These are phyloP conservation scores for Dascillus cervinus DNA, from an alignment of 2,888 invertebrate species.

Conservation along the genomic window DNA sequence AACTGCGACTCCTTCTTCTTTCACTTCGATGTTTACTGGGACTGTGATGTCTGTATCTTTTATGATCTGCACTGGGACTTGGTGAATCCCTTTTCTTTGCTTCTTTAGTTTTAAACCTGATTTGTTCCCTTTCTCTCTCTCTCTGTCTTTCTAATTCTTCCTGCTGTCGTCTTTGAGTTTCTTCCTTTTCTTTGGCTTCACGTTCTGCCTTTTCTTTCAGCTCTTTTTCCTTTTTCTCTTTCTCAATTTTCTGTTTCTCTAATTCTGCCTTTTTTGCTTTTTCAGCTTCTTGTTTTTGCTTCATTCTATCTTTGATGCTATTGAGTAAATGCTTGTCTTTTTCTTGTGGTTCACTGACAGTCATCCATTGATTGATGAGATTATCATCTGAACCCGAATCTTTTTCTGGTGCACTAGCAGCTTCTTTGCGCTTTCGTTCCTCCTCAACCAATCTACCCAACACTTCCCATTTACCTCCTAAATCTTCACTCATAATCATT, in stretches of 20 bases:
- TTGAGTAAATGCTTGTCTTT: slow-evolving; percentile 46
- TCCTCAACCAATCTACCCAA: slow-evolving; percentile 45
- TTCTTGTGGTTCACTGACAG: slow-evolving; percentile 36
- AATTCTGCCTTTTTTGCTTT: slow-evolving; percentile 34
- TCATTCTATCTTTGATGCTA: slow-evolving; percentile 46
- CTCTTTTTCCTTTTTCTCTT: slow-evolving; percentile 38
- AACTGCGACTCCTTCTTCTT: slow-evolving; percentile 20
- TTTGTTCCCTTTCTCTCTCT: slow-evolving; percentile 33
- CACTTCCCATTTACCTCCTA: slow-evolving; percentile 39
- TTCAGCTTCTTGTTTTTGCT: slow-evolving; percentile 46
- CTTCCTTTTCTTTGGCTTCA: slow-evolving; percentile 28
- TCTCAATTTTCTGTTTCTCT: slow-evolving; percentile 34
- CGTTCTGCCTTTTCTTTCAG: slow-evolving; percentile 37
- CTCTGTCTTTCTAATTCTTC: slow-evolving; percentile 34
- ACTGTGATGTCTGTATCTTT: slow-evolving; percentile 32
- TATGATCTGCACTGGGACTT: slow-evolving; percentile 24
- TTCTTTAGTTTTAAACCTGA: slow-evolving; percentile 39
- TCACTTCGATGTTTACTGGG: slow-evolving; percentile 31
- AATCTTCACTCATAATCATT: slow-evolving; percentile 42
- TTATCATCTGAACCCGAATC: slow-evolving; percentile 29
- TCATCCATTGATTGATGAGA: slow-evolving; percentile 48
- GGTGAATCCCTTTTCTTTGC: slow-evolving; percentile 9
- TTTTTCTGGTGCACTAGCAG: slow-evolving; percentile 5
- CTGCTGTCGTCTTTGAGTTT: slow-evolving; percentile 31
- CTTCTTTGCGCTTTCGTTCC: slow-evolving; percentile 39